These are phyloP conservation scores for Druceiella hillmani DNA, from an alignment of 2,888 invertebrate genomes.

Conservation along the genomic window DNA sequence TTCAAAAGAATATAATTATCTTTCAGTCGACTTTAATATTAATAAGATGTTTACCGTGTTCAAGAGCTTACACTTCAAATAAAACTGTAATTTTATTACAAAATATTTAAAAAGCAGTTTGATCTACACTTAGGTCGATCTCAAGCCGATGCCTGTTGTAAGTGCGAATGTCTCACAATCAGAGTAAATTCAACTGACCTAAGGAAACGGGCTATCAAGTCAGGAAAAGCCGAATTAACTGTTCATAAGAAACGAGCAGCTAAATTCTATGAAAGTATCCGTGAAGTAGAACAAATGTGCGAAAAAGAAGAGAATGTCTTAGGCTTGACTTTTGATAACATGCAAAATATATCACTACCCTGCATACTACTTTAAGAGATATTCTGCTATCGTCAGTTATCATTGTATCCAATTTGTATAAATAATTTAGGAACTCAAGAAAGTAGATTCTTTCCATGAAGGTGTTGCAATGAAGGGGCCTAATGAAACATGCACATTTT, in stretches of 20 bases:
- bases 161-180: slow-evolving; percentile 9
- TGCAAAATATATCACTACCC: slow-evolving; percentile 13
- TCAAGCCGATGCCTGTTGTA: slow-evolving; percentile 14
- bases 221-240: slow-evolving; percentile 9
- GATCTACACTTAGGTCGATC: slow-evolving; percentile 14
- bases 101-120: slow-evolving; percentile 14
- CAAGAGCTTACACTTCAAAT: too few species aligned
- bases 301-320: slow-evolving; percentile 6
- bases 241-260: slow-evolving; percentile 14
- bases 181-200: background rate
- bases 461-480: background rate
- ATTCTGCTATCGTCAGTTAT: slow-evolving; percentile 9
- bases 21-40: too few species aligned
- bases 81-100: slow-evolving; percentile 8
- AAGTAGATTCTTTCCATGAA: background rate
- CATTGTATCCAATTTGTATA: background rate
- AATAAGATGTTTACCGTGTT: too few species aligned
- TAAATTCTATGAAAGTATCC: slow-evolving; percentile 6
- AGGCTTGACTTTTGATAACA: slow-evolving; percentile 11
- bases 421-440: slow-evolving; percentile 1
- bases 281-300: background rate
- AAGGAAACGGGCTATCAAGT: background rate
- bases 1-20: too few species aligned
- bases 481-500: slow-evolving; percentile 1
- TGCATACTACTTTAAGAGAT: slow-evolving; percentile 13